Evolutionary conservation across 1,140 invertebrate species (phyloP), one percentile per base, ranked within the genome.

Genomic region (Whitmania pigra): DNA sequence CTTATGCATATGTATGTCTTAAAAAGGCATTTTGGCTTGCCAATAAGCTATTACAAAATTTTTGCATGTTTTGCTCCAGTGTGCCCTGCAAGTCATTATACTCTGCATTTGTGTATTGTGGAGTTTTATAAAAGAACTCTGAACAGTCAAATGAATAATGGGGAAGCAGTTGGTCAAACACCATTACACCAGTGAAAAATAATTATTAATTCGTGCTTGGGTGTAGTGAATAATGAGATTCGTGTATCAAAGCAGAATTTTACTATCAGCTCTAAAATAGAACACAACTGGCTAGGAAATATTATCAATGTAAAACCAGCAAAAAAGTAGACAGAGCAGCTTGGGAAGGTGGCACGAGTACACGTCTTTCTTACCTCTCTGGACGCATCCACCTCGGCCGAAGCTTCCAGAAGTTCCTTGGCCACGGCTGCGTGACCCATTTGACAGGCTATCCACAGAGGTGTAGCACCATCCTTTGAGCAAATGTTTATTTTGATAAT

Each of bases 361-460:
- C 18, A 36, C 0, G 43, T 73, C 22, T 20, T 25, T 72, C 72
- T 71, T 67, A 82, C 81, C 77, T 82, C 80, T 77, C 81, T 78
- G 7, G 78, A 72, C 13, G 79, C 77, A 77, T 82, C 81, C 49
- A 81, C 76, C 13, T 80, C 78, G 55, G 81, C 80, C 54, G 78
- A 78, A 71, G 76, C 74, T 49, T 77, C 73, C 27, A 81, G 66
- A 53, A 83, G 72, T 74, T 79, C 78, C 74, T 76, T 77, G 11
- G 79, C 79, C 67, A 79, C 75, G 15, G 76, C 72, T 18, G 78
- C 75, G 74, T 83, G 81, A 27, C 82, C 82, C 80, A 82, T 82
- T 86, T 96, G 93, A 57, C 90, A 87, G 5, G 92, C 89, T 77
- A 96, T 94, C 91, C 92, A 95, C 55, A 96, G 85, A 49, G 93